phyloP scores from a whole-genome alignment of 2,888 invertebrate species.

The Margaritifera margaritifera region DNA sequence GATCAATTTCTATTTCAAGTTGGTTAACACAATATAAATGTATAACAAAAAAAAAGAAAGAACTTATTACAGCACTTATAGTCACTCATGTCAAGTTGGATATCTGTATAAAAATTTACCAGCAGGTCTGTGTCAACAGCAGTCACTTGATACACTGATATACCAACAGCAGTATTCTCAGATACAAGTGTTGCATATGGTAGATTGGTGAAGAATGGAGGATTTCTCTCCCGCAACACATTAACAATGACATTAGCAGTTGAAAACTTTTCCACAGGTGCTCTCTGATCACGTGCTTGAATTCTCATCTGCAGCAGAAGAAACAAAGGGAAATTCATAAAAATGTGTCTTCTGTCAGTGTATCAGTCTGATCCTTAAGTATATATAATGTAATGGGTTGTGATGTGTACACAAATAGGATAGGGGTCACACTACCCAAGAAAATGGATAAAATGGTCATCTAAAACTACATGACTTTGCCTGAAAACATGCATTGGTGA shows the following conservation, averaged over 20 bases:
- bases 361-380: no score
- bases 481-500: no score
- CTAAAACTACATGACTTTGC: no score
- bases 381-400: no score
- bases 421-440: no score
- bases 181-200: conserved; percentile 41
- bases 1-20: no score
- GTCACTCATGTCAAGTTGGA: background rate
- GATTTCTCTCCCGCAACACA: conserved; percentile 52
- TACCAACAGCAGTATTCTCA: conserved; percentile 47
- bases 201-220: conserved; percentile 46
- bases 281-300: conserved; percentile 45
- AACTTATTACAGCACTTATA: no score
- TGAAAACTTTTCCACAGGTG: conserved; percentile 42
- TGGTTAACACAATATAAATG: no score
- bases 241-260: conserved; percentile 50
- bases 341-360: no score
- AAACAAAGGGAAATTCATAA: background rate
- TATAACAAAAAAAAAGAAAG: no score
- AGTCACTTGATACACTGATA: conserved; percentile 44
- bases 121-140: conserved; percentile 55
- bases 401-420: no score
- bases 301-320: conserved; percentile 43
- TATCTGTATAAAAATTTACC: conserved; percentile 26
- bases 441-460: no score